Conservation (phyloP, 2,888 invertebrate species). For the Andrena trimmerana region DNA sequence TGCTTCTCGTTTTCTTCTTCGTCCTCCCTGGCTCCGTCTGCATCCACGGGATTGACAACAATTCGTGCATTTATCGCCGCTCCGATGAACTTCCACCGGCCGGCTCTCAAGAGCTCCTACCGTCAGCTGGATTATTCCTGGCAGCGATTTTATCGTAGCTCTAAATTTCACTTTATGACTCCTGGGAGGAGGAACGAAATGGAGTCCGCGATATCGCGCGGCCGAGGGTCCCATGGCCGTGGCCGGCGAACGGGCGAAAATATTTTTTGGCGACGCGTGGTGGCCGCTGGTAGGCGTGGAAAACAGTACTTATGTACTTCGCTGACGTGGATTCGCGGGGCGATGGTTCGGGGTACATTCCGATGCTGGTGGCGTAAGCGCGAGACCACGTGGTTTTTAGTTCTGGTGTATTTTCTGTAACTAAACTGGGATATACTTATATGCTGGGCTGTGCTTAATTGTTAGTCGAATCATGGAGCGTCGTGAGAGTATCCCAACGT, state of each 20-base stretch:
- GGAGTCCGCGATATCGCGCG: slow-evolving; percentile 3
- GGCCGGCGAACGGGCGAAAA: neutral
- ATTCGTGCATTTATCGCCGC: slow-evolving; percentile 53
- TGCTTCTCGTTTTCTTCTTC: neutral
- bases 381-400: too few species aligned
- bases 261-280: neutral
- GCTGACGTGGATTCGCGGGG: too few species aligned
- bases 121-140: slow-evolving; percentile 40
- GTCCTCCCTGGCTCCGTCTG: slow-evolving; percentile 4
- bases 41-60: slow-evolving; percentile 42
- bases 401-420: too few species aligned
- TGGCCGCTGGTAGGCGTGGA: neutral
- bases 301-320: too few species aligned
- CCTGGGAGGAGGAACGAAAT: slow-evolving; percentile 17
- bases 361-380: too few species aligned
- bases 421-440: neutral
- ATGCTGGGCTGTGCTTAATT: neutral
- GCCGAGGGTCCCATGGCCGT: slow-evolving; percentile 22
- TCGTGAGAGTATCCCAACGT: slow-evolving; percentile 21
- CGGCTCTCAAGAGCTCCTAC: slow-evolving; percentile 1
- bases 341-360: too few species aligned
- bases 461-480: slow-evolving; percentile 7
- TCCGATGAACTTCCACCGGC: slow-evolving; percentile 48
- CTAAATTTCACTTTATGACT: slow-evolving; percentile 45
- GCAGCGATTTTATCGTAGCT: slow-evolving; percentile 40